Percentiles rank a stretch among this genome's conserved stretches.
Conservation (phyloP, 2,113 vertebrate species). For the Morone saxatilis region DNA sequence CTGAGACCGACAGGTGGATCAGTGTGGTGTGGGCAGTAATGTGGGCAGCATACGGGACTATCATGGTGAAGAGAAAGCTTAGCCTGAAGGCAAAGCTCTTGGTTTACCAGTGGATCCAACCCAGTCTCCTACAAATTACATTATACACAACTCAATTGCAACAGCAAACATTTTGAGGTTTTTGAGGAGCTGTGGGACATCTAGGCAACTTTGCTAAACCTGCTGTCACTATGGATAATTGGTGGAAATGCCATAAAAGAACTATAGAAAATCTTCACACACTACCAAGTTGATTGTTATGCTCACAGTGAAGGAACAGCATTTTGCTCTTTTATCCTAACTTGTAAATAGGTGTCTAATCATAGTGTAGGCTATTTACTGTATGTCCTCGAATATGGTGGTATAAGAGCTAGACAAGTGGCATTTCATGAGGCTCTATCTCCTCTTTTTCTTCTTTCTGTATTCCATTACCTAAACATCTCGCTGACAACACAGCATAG, state of each 20-base stretch:
- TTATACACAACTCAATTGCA: too few relatives aligned
- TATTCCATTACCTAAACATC: slow-evolving; percentile 43
- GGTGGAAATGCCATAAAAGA: too few relatives aligned
- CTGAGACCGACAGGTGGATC: background rate
- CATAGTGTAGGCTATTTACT: background rate
- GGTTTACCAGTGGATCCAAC: background rate
- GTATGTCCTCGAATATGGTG: background rate
- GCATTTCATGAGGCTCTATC: slow-evolving; percentile 32
- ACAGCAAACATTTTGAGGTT: too few relatives aligned
- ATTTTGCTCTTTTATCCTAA: background rate
- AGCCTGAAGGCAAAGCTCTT: too few relatives aligned
- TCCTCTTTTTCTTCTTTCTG: slow-evolving; percentile 35
- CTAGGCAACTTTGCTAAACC: too few relatives aligned
- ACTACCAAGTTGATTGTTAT: background rate
- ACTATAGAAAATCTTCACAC: background rate
- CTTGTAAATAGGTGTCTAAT: background rate
- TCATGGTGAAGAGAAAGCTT: background rate
- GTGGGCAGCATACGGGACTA: background rate
- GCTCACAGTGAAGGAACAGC: background rate
- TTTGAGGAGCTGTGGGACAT: too few relatives aligned
- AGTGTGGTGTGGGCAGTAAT: background rate
- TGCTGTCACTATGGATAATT: too few relatives aligned
- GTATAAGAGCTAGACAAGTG: background rate
- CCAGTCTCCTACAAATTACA: too few relatives aligned
- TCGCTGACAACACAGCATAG: slow-evolving; percentile 52